Base-by-base conservation (phyloP, 1,140 invertebrate species). In the Magallana ariakensis region DNA sequence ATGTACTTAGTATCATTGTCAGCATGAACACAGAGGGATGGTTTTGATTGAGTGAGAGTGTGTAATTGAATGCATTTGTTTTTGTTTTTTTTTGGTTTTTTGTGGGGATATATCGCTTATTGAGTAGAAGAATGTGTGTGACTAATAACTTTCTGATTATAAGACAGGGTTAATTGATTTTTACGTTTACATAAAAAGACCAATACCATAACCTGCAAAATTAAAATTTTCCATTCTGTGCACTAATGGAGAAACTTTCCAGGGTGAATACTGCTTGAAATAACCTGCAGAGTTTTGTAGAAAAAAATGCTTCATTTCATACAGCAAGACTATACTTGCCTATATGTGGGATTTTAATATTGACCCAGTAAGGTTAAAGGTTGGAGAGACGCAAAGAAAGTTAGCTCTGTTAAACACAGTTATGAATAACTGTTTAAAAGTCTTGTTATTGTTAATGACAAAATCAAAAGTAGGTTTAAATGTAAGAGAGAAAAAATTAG, bases 381-480 rank as follows among this genome's bases (percentile, higher is more conserved):
- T 75, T 26, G 22, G 22, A 26, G 22, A 26, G 22, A 26, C 33
- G 66, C 33, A 75, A 75, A 75, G 66, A 75, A 75, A 33, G 58
- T 13, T 60, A 26, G 33, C 19, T 75, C 66, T 75, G 19, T 75
- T 19, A 26, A 75, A 75, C 19, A 75, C 19, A 33, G 66, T 75
- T 22, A 13, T 26, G 22, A 15, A 75, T 75, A 75, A 75, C 66
- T 75, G 66, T 26, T 26, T 75, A 75, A 75, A 75, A 22, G 66
- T 75, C 66, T 75, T 26, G 66, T 70, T 70, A 70, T 70, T 70
- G 62, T 75, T 46, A 75, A 26, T 33, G 66, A 75, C 33, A 26
- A 26, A 75, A 75, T 75, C 66, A 75, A 0, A 75, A 75, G 66
- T 75, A 75, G 66, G 10, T 75, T 75, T 75, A 75, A 75, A 75